Base-by-base conservation (phyloP, 1,140 invertebrate species). In the Saccostrea glomerata region DNA sequence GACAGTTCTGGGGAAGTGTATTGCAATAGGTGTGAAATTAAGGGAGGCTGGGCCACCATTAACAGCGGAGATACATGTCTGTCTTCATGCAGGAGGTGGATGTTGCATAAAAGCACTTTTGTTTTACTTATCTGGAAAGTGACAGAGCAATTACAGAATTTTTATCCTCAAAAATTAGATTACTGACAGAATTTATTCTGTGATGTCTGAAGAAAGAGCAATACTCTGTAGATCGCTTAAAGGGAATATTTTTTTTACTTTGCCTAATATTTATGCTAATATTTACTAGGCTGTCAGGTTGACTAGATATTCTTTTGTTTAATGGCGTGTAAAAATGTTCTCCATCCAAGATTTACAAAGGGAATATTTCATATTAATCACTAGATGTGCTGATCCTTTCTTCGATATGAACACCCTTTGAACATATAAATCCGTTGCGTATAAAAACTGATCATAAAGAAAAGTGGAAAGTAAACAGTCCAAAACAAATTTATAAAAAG, bases 321-420 rank as follows among this genome's bases (percentile, higher is more conserved):
- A 73, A 73, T 73, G 70, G 70, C 25, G 70, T 73, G 70, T 73
- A 73, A 73, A 73, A 73, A 73, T 73, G 70, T 36, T 73, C 70
- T 73, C 9, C 70, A 73, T 73, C 70, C n/a, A 12, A 25, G 70
- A 73, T 73, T 23, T 25, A 73, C 25, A 73, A 73, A 73, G 70
- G 70, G 70, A 73, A 73, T 73, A 73, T 73, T 73, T 73, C 25
- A 25, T 36, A 30, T 60, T n/a, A 73, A 73, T 73, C 70, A 73
- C 58, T 73, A 25, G 6, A 73, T 73, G 70, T 73, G 36, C 70
- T 6, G 70, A 73, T 73, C 11, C 70, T 73, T 12, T 73, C 70
- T 73, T 23, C 25, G 70, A 73, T 73, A 73, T 73, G 70, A 73
- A 73, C 70, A 73, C 70, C 70, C 13, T 73, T 73, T 23, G 23